phyloP scores from a whole-genome alignment of 2,113 vertebrate species.

The Albula glossodonta region DNA sequence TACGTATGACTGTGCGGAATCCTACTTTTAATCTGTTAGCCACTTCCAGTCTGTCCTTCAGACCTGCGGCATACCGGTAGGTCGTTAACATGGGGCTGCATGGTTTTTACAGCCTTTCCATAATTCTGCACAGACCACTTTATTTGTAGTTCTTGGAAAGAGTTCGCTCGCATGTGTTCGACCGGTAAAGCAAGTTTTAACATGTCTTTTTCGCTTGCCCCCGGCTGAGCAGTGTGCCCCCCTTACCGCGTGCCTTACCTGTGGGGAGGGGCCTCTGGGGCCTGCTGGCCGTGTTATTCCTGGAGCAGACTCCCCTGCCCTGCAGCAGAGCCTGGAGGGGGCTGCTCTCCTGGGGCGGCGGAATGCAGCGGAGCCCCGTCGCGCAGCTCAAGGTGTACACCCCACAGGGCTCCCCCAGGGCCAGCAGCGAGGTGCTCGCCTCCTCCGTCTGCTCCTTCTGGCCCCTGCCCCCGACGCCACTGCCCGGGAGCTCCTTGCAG shows the following conservation, averaged over 20 bases:
- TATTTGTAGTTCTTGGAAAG: not conserved
- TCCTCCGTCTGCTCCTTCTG: slow-evolving; percentile 62
- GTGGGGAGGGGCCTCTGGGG: slow-evolving; percentile 70
- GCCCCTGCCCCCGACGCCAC: slow-evolving; percentile 60
- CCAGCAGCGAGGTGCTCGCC: slow-evolving; percentile 65
- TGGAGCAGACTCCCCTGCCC: slow-evolving; percentile 72
- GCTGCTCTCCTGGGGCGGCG: slow-evolving; percentile 69
- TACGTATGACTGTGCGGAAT: not conserved
- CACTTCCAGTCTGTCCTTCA: not conserved
- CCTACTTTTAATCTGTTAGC: not conserved
- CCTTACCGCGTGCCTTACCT: slow-evolving; percentile 58
- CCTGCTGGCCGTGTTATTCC: slow-evolving; percentile 61
- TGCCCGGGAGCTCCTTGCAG: slow-evolving; percentile 67
- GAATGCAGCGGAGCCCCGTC: slow-evolving; percentile 75
- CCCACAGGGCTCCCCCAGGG: slow-evolving; percentile 72
- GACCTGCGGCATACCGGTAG: not conserved
- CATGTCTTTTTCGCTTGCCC: not conserved
- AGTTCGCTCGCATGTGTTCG: not conserved
- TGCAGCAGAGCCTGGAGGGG: slow-evolving; percentile 79
- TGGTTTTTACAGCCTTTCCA: not conserved
- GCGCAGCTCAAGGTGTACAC: slow-evolving; percentile 76
- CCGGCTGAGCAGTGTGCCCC: not conserved
- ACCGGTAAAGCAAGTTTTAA: not conserved
- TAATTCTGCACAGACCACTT: not conserved
- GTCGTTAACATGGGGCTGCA: not conserved